A percentile compares a stretch with the other conserved stretches of the same genome.
These are phyloP conservation scores for Sitta carolinensis DNA, from an alignment of 2,797 vertebrate species.

Conservation along the genomic window DNA sequence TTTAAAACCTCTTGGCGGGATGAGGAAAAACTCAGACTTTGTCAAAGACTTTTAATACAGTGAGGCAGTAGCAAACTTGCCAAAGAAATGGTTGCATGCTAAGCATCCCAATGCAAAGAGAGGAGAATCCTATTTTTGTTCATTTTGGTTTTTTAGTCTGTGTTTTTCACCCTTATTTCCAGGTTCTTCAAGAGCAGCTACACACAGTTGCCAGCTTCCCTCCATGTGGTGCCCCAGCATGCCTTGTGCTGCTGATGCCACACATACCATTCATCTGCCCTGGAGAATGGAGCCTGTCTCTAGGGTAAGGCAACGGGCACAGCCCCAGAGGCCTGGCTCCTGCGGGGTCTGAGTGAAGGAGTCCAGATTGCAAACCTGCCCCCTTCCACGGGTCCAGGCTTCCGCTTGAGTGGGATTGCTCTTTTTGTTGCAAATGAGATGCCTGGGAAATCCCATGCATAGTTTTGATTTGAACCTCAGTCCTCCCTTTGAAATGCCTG, in stretches of 20 bases:
- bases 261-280: neutral
- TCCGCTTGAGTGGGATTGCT: neutral
- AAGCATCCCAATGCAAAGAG: neutral
- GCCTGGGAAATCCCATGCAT: neutral
- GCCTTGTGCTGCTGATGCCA: conserved; percentile 35
- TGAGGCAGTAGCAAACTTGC: neutral
- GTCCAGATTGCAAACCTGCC: neutral
- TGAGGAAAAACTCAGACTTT: neutral
- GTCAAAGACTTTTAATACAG: neutral
- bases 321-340: neutral
- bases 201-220: neutral
- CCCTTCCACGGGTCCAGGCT: fast-evolving
- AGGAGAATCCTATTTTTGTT: neutral
- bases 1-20: neutral
- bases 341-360: neutral
- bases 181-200: conserved; percentile 40
- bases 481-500: neutral
- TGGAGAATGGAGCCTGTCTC: conserved; percentile 1
- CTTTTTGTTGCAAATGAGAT: neutral
- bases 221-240: conserved; percentile 34
- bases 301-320: conserved; percentile 17
- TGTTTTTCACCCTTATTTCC: conserved; percentile 20
- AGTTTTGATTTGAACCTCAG: neutral
- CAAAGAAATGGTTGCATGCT: neutral
- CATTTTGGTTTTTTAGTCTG: conserved; percentile 18